Evolutionary conservation across 2,888 invertebrate genomes (phyloP), one percentile per base, ranked within the genome.

Genomic region (Drosophila phalerata): DNA sequence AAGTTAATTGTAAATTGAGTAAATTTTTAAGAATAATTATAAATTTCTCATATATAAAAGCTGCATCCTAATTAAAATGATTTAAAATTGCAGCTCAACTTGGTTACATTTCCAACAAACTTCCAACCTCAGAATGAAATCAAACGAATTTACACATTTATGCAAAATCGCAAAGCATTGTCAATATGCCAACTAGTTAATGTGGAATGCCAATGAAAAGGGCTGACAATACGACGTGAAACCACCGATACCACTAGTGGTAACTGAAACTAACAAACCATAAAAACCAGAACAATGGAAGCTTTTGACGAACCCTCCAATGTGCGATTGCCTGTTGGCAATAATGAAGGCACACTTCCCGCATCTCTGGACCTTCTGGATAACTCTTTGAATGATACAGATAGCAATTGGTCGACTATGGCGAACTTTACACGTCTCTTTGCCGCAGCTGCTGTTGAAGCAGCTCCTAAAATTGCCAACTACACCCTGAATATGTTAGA

Each of bases 401-500:
- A 65, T 4, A 66, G 61, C 40, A 82, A 74, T 15, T 85, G 81
- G 85, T 71, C 85, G 0, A 56, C 75, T 8, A 37, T 71, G 30
- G 56, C 65, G 10, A 86, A 87, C 37, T 55, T 87, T 13, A 77
- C 79, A 4, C 77, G 85, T 4, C 72, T 88, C 2, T 69, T 84
- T 47, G 60, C 69, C 0, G 64, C 72, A 43, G 61, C 70, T 10
- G 76, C 67, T 2, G 49, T 40, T 0, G 69, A 78, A n/a, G 69
- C 56, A 25, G 69, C 52, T 0, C 85, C 89, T 13, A 82, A 73
- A 5, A 67, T 85, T n/a, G 76, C 74, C 67, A 87, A 89, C 71
- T 88, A 81, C 34, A 79, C 86, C 6, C 55, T 89, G 9, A 88
- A 83, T 15, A 58, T 87, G 43, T 52, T 89, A 11, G 85, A 85